Conservation (phyloP, 92 coral and sea anemone genomes). For the Plumapathes pennacea region DNA sequence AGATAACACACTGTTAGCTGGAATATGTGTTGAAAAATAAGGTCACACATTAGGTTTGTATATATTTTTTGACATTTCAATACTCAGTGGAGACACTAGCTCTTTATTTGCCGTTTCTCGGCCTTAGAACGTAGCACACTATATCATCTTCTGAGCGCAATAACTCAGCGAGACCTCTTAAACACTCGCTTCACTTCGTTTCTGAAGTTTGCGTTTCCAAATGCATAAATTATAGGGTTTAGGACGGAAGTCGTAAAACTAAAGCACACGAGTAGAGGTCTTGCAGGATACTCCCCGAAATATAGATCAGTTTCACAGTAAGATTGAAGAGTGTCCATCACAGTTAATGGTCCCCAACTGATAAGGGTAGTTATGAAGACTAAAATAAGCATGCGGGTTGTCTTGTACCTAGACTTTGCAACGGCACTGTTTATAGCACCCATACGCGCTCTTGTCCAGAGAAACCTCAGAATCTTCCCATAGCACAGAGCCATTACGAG, state of each 20-base stretch:
- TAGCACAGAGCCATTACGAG: background rate
- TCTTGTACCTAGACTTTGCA: constrained; percentile 43
- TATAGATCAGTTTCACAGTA: background rate
- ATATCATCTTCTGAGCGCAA: too few relatives aligned
- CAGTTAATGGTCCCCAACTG: constrained; percentile 77
- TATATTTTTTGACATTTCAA: too few relatives aligned
- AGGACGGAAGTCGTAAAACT: constrained; percentile 55
- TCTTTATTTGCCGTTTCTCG: too few relatives aligned
- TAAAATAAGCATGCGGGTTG: constrained; percentile 37
- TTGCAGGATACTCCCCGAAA: constrained; percentile 1
- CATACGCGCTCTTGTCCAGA: constrained; percentile 6
- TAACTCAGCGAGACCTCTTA: too few relatives aligned
- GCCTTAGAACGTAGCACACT: too few relatives aligned
- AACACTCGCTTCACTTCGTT: too few relatives aligned
- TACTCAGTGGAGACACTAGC: too few relatives aligned
- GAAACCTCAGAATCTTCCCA: constrained; percentile 16
- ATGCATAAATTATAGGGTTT: constrained; percentile 60
- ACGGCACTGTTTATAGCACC: background rate
- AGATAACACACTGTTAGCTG: too few relatives aligned
- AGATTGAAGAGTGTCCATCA: constrained; percentile 28
- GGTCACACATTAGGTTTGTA: too few relatives aligned
- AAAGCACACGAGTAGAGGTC: constrained; percentile 39
- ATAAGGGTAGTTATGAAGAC: constrained; percentile 54
- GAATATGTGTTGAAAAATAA: too few relatives aligned
- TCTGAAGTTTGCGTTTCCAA: constrained; percentile 63